Base-by-base conservation (phyloP, 2,888 invertebrate species). In the Linyphia triangularis region DNA sequence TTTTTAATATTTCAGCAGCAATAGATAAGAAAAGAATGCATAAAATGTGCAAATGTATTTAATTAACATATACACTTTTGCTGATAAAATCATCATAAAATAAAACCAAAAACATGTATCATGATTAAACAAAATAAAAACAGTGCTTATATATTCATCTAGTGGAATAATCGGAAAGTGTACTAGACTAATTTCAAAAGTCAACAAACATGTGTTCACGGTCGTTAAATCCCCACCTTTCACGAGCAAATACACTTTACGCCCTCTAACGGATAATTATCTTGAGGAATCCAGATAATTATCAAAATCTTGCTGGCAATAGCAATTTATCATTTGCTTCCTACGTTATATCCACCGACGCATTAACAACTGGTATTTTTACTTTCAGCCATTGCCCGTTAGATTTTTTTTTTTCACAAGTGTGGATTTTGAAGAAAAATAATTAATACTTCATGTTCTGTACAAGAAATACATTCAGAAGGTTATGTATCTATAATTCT, bases 281-380 rank as follows among this genome's bases (percentile, higher is more conserved):
- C 78, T 43, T 7, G n/a, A 7, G 40, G 57, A 81, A 67, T 24
- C 19, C 67, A n/a, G 69, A 69, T 81, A 81, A 81, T 67, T 81
- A 67, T 67, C 69, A 33, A 67, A 81, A 43, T 10, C 24, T 28
- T 24, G 28, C 57, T 16, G 22, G 13, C 6, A 51, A 19, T 16
- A 61, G 57, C 67, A 33, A 81, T 81, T 81, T 81, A 81, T 81
- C 79, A 40, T 69, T 81, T 19, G 13, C 57, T 28, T 19, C n/a
- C 33, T 30, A 10, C 61, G 22, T 33, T 30, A 19, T 19, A 13
- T 67, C 13, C 67, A 33, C n/a, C 33, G 26, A 24, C 22, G 63
- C 33, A 67, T 67, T 67, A 28, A 67, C 13, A 51, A 51, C 26
- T 9, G 63, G 26, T 9, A 24, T 16, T 24, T 63, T 26, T 13